Evolutionary conservation across 2,797 vertebrate genomes (phyloP), one percentile per base, ranked within the genome.

Genomic region (Trichosurus vulpecula): DNA sequence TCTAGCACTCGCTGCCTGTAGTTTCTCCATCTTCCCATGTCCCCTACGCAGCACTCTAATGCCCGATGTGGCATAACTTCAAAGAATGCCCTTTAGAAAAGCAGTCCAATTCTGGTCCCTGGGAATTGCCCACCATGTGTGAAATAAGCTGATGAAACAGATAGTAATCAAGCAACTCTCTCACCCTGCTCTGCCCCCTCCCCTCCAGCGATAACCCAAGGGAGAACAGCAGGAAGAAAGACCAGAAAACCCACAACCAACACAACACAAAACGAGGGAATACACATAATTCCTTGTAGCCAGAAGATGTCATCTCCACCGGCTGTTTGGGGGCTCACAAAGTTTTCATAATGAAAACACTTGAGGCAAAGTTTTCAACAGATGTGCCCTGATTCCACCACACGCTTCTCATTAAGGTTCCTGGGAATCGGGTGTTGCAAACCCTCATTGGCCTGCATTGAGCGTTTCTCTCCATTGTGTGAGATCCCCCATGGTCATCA

Each of bases 381-480:
- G 96, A 97, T 97, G 95, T 97, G 92, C 89, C 97, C 96, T 91
- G 61, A 90, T 55, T 74, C 22, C 19, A 91, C 81, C 97, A 97
- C 96, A 96, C 0, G 96, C 90, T 98, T 98, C 93, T 97, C 95
- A 97, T 98, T 97, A 98, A 95, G 55, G 90, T 52, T 94, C 95
- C 96, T 98, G 97, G 97, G 98, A 98, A 97, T 97, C 92, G 92
- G 94, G 66, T 93, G 92, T 25, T 96, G 95, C 91, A 97, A 98
- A 96, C 92, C 94, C 90, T 97, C 95, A 94, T 47, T 87, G 94
- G 52, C 58, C 92, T 94, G 93, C 47, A 27, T 95, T 93, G 93
- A 97, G 96, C 29, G 96, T 93, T 96, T 96, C 47, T 91, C 93
- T 90, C 96, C 74, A 97, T 97, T 98, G 98, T 97, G 96, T 95